Conservation (phyloP, 2,797 vertebrate species). For the Pseudochromis fuscus region DNA sequence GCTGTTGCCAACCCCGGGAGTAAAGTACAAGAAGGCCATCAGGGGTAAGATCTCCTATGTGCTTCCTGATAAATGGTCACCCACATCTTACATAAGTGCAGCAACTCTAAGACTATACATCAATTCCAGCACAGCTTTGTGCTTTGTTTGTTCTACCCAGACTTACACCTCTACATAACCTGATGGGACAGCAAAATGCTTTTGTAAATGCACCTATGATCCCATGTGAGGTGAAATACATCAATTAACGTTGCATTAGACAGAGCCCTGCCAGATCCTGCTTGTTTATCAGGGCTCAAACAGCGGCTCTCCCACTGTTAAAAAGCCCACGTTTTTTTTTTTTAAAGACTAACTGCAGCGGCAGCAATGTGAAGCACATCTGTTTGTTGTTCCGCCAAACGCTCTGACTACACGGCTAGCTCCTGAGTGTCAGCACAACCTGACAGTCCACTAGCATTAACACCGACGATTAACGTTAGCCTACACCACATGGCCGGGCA, state of each 20-base stretch:
- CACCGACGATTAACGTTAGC: neutral
- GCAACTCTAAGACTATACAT: neutral
- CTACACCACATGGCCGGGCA: constrained; percentile 14
- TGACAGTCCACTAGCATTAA: constrained; percentile 2
- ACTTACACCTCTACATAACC: too few relatives aligned
- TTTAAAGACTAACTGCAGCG: neutral
- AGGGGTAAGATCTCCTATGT: constrained; percentile 10
- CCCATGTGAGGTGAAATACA: neutral
- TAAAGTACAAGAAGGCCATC: constrained; percentile 50
- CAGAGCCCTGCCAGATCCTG: neutral
- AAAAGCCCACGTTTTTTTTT: neutral
- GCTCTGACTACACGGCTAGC: neutral
- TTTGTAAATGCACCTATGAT: neutral
- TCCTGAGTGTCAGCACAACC: neutral
- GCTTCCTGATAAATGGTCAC: constrained; percentile 25
- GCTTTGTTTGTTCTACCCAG: too few relatives aligned
- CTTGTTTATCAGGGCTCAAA: constrained; percentile 2
- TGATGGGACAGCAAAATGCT: constrained; percentile 4
- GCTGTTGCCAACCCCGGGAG: constrained; percentile 25
- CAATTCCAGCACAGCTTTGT: neutral
- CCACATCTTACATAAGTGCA: constrained; percentile 26
- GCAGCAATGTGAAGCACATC: constrained; percentile 17
- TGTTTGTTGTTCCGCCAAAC: constrained; percentile 31
- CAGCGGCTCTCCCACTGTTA: neutral
- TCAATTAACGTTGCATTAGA: neutral